Percentiles rank a stretch among this genome's conserved stretches.
These are phyloP conservation scores for Bos indicus DNA, from an alignment of 2,113 vertebrate species.

Conservation along the genomic window DNA sequence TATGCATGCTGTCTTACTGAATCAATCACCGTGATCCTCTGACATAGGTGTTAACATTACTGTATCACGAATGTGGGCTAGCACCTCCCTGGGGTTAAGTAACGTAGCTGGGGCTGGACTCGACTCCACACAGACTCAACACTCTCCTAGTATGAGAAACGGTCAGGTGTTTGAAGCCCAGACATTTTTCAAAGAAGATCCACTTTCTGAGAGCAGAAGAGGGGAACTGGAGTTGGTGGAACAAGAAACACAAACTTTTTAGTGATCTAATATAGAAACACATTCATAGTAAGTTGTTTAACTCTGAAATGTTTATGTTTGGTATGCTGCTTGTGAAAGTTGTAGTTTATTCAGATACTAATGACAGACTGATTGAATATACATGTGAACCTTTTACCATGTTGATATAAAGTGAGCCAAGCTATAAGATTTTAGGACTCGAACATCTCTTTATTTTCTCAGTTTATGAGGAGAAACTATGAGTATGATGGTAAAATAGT, in stretches of 20 bases:
- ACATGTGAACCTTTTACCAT: not conserved
- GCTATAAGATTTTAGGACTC: not conserved
- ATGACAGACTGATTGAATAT: not conserved
- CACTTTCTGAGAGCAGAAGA: not conserved
- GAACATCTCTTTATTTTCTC: not conserved
- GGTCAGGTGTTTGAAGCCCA: not conserved
- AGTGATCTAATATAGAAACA: not conserved
- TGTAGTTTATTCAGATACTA: not conserved
- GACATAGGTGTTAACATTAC: not conserved
- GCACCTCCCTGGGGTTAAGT: accelerated
- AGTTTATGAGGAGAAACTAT: not conserved
- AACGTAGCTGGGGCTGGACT: accelerated
- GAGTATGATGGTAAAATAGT: not conserved
- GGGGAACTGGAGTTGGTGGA: not conserved
- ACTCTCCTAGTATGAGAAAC: not conserved
- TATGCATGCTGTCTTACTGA: not conserved
- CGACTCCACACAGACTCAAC: not conserved
- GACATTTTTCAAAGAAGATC: not conserved
- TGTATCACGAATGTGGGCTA: not conserved
- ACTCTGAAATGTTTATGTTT: not conserved
- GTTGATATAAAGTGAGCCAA: not conserved
- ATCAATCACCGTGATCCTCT: accelerated
- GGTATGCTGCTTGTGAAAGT: not conserved
- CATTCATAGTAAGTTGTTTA: not conserved
- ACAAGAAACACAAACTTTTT: not conserved